Base-by-base conservation (phyloP, 2,888 invertebrate species). In the Dioctria linearis region DNA sequence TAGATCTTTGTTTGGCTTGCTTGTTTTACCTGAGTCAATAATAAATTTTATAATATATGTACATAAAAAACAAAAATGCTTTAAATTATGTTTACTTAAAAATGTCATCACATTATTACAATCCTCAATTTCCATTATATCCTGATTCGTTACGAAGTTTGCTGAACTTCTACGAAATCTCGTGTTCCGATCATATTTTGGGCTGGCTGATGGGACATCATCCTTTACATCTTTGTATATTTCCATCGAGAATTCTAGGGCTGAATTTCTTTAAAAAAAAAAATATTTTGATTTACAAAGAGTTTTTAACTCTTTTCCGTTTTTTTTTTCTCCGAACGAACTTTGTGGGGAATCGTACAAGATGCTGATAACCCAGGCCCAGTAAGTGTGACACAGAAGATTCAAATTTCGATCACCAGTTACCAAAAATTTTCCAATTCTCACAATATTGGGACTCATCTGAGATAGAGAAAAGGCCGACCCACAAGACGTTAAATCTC, bases 51-150 rank as follows among this genome's bases (percentile, higher is more conserved):
- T 11, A 37, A 5, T 63, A 6, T 3, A 6, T 5, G 49, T 49
- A 49, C 6, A 9, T 49, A 6, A 49, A 9, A 25, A 1, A 25
- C 1, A 6, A 13, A 57, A 1, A 8, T 3, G 37, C 6, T 39
- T 2, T 8, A 13, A 39, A 43, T 92, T 89, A 95, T 96, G 94
- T 90, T 94, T 94, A 87, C 95, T 95, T 84, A 95, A 93, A 89
- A 98, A 97, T 85, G 96, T 97, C 92, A 97, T 95, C 85, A 98
- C 97, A 85, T 96, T 94, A 90, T 98, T 98, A 87, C 97, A 96
- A 86, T 95, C 94, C 85, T 95, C 94, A 84, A 97, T 95, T 82
- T 95, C 94, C 84, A 92, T 92, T 84, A 94, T 93, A 89, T 96
- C 96, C 84, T 93, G 93, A 13, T 93, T 93, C 85, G 94, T 95